phyloP scores from a whole-genome alignment of 2,797 vertebrate species.

The Phalanger gymnotis region DNA sequence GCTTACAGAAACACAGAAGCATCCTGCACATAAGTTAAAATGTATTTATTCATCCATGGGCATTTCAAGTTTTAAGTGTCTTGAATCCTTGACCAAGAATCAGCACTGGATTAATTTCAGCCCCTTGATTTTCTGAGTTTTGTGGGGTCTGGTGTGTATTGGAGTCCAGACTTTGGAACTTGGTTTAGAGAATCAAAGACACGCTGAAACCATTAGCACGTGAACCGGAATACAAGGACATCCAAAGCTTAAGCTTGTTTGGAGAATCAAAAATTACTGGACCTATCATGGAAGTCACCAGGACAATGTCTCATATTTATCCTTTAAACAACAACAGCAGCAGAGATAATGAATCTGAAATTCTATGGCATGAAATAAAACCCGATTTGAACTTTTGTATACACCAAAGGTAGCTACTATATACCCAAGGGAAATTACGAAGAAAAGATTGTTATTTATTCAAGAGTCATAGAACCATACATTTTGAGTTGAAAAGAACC shows the following conservation, averaged over 20 bases:
- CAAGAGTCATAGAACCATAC: neutral
- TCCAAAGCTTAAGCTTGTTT: constrained; percentile 8
- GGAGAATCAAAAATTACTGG: neutral
- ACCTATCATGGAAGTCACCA: neutral
- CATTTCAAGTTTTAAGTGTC: neutral
- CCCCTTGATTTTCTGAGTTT: constrained; percentile 54
- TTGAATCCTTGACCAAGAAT: constrained; percentile 69
- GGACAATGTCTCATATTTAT: constrained; percentile 2
- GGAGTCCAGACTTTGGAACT: neutral
- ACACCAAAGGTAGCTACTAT: constrained; percentile 51
- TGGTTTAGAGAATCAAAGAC: neutral
- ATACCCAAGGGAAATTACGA: constrained; percentile 56
- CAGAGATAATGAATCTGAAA: constrained; percentile 45
- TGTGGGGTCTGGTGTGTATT: neutral
- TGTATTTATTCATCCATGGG: neutral
- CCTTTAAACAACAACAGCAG: constrained; percentile 15
- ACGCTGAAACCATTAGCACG: neutral
- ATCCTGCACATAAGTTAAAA: constrained; percentile 42
- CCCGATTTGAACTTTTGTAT: constrained; percentile 52
- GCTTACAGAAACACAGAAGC: constrained; percentile 30
- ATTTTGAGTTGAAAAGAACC: neutral
- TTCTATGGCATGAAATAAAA: neutral
- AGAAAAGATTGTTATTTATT: constrained; percentile 68
- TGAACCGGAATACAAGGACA: neutral
- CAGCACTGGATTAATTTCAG: constrained; percentile 48